These are phyloP conservation scores for Pantherophis vulpinus DNA, from an alignment of 2,797 vertebrate genomes.

Conservation along the genomic window DNA sequence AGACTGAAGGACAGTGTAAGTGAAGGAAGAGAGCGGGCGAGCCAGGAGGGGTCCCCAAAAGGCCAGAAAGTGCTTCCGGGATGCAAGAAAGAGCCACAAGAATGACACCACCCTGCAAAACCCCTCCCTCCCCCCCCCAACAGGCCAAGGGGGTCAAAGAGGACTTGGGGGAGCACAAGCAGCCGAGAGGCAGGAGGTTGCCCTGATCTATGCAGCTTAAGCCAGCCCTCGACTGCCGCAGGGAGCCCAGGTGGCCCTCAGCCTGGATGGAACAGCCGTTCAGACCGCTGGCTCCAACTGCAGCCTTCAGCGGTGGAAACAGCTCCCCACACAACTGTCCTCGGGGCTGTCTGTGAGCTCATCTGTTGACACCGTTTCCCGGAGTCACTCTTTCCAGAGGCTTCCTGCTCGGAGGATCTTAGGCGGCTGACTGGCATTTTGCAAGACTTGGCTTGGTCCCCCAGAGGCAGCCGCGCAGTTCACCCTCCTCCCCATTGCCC, in stretches of 20 bases:
- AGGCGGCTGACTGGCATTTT: not conserved
- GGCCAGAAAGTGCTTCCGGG: not conserved
- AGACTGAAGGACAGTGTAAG: not conserved
- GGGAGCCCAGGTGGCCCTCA: not conserved
- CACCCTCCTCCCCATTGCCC: too few relatives aligned
- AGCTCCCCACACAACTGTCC: too few relatives aligned
- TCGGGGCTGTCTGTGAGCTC: accelerated
- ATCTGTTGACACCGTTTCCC: not conserved
- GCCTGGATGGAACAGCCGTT: not conserved
- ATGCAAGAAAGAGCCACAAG: not conserved
- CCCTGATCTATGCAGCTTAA: too few relatives aligned
- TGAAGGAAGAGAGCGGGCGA: not conserved
- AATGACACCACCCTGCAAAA: not conserved
- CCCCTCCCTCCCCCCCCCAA: accelerated
- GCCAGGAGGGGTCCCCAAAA: not conserved
- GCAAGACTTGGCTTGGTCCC: not conserved
- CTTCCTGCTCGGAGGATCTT: not conserved
- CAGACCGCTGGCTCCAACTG: not conserved
- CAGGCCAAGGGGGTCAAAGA: not conserved
- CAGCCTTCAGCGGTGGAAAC: not conserved
- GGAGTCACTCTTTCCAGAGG: not conserved
- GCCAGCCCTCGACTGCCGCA: not conserved
- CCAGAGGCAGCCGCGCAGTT: not conserved
- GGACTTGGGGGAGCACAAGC: not conserved
- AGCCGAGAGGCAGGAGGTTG: not conserved